Conservation (phyloP, 2,113 vertebrate genomes). For the Tapirus terrestris region DNA sequence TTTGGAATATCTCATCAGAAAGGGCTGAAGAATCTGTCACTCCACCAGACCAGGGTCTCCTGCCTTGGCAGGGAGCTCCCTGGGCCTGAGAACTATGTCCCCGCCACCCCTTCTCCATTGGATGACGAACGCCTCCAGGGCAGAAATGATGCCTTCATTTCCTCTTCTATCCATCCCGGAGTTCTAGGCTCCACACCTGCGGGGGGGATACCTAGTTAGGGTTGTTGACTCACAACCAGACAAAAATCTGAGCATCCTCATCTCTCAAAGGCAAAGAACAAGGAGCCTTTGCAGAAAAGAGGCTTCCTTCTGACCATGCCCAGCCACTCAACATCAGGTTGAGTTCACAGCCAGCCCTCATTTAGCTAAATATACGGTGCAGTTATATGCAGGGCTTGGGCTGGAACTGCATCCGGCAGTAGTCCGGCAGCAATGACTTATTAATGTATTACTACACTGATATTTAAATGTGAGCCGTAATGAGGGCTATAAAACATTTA, state of each 20-base stretch:
- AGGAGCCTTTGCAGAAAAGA: not conserved
- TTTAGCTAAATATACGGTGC: constrained; percentile 36
- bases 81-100: not conserved
- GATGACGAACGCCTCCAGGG: not conserved
- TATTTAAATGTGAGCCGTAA: constrained; percentile 88
- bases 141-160: not conserved
- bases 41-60: not conserved
- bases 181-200: not conserved
- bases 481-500: constrained; percentile 87
- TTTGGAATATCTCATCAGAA: not conserved
- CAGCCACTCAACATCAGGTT: not conserved
- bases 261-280: not conserved
- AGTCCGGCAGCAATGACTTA: constrained; percentile 77
- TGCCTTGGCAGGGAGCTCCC: not conserved
- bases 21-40: not conserved
- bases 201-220: not conserved
- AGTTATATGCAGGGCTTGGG: constrained; percentile 51
- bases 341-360: not conserved
- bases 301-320: not conserved
- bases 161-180: not conserved
- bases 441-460: constrained; percentile 81
- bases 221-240: not conserved
- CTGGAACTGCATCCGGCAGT: constrained; percentile 69
- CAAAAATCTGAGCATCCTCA: not conserved
- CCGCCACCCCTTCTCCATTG: not conserved